These are phyloP conservation scores for Empis livida DNA, from an alignment of 2,888 invertebrate species.

Conservation along the genomic window DNA sequence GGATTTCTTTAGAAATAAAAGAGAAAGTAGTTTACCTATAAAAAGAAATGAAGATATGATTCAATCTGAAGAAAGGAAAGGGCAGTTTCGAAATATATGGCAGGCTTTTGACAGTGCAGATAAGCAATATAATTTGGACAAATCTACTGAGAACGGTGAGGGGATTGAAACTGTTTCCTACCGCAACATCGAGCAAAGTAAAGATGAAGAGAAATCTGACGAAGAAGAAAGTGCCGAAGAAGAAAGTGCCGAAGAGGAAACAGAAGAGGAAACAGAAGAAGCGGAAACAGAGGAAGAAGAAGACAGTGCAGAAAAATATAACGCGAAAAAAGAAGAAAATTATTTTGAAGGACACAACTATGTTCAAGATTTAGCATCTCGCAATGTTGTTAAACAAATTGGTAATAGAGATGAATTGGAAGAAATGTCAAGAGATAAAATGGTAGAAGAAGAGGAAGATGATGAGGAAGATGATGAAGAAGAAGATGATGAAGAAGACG, in stretches of 20 bases:
- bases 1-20: conserved; percentile 24
- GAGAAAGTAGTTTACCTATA: neutral
- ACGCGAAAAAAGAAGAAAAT: conserved; percentile 13
- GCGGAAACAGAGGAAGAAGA: conserved; percentile 15
- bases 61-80: too few relatives aligned
- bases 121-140: too few relatives aligned
- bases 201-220: conserved; percentile 2
- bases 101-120: too few relatives aligned
- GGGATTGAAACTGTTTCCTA: too few relatives aligned
- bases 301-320: too few relatives aligned
- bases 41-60: too few relatives aligned
- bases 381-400: conserved; percentile 16
- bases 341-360: conserved; percentile 4
- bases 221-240: conserved; percentile 20
- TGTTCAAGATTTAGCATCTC: too few relatives aligned
- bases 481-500: conserved; percentile 8
- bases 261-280: conserved; percentile 14
- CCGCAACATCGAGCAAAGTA: conserved; percentile 5
- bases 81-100: too few relatives aligned
- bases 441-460: conserved; percentile 16
- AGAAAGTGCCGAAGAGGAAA: conserved; percentile 23
- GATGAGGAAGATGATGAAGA: conserved; percentile 8
- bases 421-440: too few relatives aligned
- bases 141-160: too few relatives aligned
- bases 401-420: too few relatives aligned